A percentile compares a stretch with the other conserved stretches of the same genome.
Conservation (phyloP, 2,888 invertebrate species). For the Cerastis leucographa region DNA sequence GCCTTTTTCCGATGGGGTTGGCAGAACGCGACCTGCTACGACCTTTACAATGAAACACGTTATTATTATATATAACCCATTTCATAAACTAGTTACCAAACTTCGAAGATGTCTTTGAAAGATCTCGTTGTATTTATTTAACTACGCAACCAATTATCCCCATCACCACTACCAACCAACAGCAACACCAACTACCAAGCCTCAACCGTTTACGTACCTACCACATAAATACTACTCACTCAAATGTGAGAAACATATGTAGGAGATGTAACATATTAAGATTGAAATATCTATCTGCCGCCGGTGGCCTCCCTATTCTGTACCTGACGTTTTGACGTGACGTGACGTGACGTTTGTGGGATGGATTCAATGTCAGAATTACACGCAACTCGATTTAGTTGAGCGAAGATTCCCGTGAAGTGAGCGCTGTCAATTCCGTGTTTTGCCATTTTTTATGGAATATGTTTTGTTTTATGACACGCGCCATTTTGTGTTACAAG, state of each 20-base stretch:
- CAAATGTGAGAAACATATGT: not conserved
- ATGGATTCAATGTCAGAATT: conserved; percentile 78
- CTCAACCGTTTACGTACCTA: not conserved
- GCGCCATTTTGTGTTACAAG: not conserved
- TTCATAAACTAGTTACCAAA: not conserved
- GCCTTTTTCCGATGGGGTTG: too few relatives aligned
- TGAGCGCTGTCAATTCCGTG: conserved; percentile 54
- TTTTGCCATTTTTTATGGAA: conserved; percentile 30
- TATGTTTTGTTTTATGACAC: conserved; percentile 21
- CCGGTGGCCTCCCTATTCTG: conserved; percentile 60
- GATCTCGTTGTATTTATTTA: not conserved
- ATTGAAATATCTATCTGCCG: conserved; percentile 46
- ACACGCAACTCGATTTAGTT: conserved; percentile 77
- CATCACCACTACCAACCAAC: not conserved
- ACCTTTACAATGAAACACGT: not conserved
- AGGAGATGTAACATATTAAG: conserved; percentile 46
- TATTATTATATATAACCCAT: not conserved
- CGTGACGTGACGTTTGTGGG: conserved; percentile 78
- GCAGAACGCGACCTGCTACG: too few relatives aligned
- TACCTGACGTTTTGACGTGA: conserved; percentile 79
- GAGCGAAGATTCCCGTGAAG: conserved; percentile 62
- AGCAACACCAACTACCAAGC: not conserved
- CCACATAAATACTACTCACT: not conserved
- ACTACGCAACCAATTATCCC: not conserved
- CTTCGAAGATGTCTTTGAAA: not conserved